phyloP scores from a whole-genome alignment of 2,113 vertebrate species.

The Chaetodon auriga region DNA sequence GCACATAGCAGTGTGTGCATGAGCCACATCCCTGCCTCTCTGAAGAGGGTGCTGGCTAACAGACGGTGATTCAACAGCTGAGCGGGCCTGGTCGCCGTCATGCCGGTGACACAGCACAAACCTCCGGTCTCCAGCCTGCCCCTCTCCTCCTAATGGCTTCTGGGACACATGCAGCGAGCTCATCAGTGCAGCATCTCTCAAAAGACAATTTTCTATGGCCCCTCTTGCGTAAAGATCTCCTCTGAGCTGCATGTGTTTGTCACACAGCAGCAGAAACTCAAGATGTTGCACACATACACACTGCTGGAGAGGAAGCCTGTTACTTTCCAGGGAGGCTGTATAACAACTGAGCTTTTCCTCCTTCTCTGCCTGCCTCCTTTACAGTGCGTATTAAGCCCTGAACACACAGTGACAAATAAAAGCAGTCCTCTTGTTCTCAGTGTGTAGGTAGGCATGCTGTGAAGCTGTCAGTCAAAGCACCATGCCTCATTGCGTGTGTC shows the following conservation, averaged over 20 bases:
- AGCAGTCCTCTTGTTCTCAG: conserved; percentile 15
- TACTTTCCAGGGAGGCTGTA: conserved; percentile 49
- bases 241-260: conserved; percentile 61
- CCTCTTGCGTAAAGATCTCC: conserved; percentile 72
- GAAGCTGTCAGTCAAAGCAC: conserved; percentile 42
- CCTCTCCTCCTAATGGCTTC: conserved; percentile 68
- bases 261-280: conserved; percentile 54
- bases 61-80: conserved; percentile 55
- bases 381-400: conserved; percentile 36
- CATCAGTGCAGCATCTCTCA: conserved; percentile 72
- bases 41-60: conserved; percentile 48
- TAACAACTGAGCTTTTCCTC: conserved; percentile 31
- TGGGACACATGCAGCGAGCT: conserved; percentile 70
- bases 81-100: conserved; percentile 30
- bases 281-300: conserved; percentile 50
- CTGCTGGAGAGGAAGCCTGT: conserved; percentile 40
- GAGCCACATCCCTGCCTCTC: conserved; percentile 22
- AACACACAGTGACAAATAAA: conserved; percentile 51
- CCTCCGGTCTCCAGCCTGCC: conserved; percentile 26
- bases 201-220: conserved; percentile 72
- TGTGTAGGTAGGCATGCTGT: conserved; percentile 40
- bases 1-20: not conserved
- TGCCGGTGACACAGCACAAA: conserved; percentile 59
- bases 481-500: conserved; percentile 42
- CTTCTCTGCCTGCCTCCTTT: conserved; percentile 10